Conservation (phyloP, 2,113 vertebrate genomes). For the Chrysemys picta region DNA sequence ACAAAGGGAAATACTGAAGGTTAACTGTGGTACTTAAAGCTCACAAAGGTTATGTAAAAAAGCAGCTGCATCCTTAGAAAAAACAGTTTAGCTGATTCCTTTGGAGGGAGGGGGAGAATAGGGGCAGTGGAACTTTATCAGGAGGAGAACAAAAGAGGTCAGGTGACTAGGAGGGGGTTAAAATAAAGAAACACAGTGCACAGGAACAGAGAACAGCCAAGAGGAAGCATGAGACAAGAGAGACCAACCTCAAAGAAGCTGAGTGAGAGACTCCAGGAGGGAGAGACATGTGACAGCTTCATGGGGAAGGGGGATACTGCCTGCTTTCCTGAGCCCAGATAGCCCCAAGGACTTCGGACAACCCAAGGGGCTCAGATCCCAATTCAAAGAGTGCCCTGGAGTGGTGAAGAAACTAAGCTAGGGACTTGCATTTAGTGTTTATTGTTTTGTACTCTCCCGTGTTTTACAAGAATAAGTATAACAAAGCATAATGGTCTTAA, state of each 20-base stretch:
- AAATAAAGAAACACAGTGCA: not conserved
- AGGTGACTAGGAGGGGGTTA: not conserved
- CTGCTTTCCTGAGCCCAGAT: not conserved
- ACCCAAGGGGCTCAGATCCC: not conserved
- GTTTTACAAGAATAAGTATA: not conserved
- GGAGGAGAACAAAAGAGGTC: not conserved
- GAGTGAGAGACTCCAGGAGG: no score
- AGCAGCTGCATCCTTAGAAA: not conserved
- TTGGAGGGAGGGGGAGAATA: not conserved
- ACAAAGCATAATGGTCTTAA: not conserved
- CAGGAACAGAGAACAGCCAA: not conserved
- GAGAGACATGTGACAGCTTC: not conserved
- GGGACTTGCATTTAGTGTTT: not conserved
- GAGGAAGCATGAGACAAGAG: not conserved
- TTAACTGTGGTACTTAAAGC: not conserved
- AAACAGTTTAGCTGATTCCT: not conserved
- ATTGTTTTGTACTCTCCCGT: not conserved
- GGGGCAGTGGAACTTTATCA: not conserved
- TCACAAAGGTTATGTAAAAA: not conserved
- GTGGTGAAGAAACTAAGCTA: not conserved
- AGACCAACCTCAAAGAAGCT: not conserved
- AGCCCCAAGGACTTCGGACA: not conserved
- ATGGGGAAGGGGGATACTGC: no score
- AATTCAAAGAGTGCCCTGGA: not conserved
- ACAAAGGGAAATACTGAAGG: not conserved